These are phyloP conservation scores for Chlorodrepanis virens DNA, from an alignment of 2,113 vertebrate genomes.

Conservation along the genomic window DNA sequence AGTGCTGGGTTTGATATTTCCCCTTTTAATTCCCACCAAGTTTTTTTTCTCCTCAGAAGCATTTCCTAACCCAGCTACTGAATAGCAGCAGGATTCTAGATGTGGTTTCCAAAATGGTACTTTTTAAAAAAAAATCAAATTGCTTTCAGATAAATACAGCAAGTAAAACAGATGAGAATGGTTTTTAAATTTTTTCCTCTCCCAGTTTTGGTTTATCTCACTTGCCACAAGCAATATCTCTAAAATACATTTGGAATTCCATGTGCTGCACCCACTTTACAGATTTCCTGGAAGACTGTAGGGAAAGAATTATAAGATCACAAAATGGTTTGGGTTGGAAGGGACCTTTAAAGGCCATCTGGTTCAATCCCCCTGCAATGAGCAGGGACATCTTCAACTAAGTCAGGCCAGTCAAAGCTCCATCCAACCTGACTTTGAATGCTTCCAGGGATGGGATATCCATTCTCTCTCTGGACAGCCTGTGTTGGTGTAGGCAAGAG, in stretches of 20 bases:
- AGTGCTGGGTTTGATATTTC: background rate
- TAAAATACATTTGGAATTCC: background rate
- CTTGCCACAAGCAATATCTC: background rate
- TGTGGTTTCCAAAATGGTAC: background rate
- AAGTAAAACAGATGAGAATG: background rate
- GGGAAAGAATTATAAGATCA: background rate
- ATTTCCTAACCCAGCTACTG: background rate
- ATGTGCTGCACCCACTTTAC: background rate
- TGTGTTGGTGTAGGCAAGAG: background rate
- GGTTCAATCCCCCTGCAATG: background rate
- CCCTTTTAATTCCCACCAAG: background rate
- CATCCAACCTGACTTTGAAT: background rate
- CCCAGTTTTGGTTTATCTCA: background rate
- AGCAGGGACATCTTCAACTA: background rate
- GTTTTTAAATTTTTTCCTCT: background rate
- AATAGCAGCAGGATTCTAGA: background rate
- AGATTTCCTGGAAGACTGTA: background rate
- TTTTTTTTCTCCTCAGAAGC: background rate
- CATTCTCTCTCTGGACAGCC: background rate
- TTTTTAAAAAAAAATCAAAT: background rate
- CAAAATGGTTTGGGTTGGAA: background rate
- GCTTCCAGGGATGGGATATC: background rate
- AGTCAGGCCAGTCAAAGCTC: background rate
- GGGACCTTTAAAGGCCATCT: background rate
- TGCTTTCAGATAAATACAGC: background rate